phyloP scores from a whole-genome alignment of 2,888 invertebrate species.

The Tetrapedia diversipes region DNA sequence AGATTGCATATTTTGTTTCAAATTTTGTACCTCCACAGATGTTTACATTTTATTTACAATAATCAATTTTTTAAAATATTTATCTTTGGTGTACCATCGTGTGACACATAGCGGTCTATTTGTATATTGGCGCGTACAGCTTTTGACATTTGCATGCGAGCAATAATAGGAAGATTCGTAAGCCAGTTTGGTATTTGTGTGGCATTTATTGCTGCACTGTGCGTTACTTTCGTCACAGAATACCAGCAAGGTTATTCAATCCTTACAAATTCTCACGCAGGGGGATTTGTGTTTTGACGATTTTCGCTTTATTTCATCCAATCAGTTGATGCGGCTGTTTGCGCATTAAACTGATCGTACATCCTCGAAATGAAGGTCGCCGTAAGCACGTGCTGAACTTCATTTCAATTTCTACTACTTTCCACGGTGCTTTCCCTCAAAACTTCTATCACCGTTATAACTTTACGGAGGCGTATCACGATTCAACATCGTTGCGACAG shows the following conservation, averaged over 20 bases:
- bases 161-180: slow-evolving; percentile 42
- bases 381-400: not conserved
- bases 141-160: slow-evolving; percentile 61
- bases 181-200: slow-evolving; percentile 73
- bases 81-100: too few species aligned
- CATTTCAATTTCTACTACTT: slow-evolving; percentile 14
- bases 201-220: slow-evolving; percentile 70
- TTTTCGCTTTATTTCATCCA: too few species aligned
- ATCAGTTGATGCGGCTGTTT: slow-evolving; percentile 16
- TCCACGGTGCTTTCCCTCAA: not conserved
- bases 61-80: too few species aligned
- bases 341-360: not conserved
- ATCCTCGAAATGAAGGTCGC: not conserved
- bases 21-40: too few species aligned
- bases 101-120: not conserved
- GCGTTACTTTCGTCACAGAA: slow-evolving; percentile 54
- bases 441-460: slow-evolving; percentile 11
- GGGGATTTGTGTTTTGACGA: too few species aligned
- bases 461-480: slow-evolving; percentile 37
- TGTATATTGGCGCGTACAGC: slow-evolving; percentile 10
- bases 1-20: too few species aligned
- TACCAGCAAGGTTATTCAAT: slow-evolving; percentile 61
- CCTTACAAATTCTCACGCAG: slow-evolving; percentile 58
- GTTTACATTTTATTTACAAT: too few species aligned
- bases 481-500: slow-evolving; percentile 34